These are phyloP conservation scores for Pachyrhynchus sulphureomaculatus DNA, from an alignment of 1,140 invertebrate species.

Conservation along the genomic window DNA sequence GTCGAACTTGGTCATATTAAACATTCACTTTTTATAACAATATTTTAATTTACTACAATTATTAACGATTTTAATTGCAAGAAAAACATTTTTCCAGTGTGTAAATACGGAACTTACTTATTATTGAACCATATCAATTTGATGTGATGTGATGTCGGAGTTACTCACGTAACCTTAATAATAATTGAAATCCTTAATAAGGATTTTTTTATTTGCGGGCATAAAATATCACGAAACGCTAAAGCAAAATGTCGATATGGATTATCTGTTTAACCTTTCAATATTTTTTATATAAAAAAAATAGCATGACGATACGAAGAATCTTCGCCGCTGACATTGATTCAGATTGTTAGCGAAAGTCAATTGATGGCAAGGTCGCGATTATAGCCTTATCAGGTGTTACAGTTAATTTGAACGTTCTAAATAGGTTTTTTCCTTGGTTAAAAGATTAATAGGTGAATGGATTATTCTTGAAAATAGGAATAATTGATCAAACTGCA, in stretches of 20 bases:
- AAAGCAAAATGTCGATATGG: slow-evolving; percentile 9
- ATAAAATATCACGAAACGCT: slow-evolving; percentile 6
- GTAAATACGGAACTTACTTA: too few relatives aligned
- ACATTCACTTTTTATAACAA: too few relatives aligned
- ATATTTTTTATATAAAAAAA: slow-evolving; percentile 1
- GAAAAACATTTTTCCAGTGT: too few relatives aligned
- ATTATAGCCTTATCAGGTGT: slow-evolving; percentile 9
- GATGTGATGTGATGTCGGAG: too few relatives aligned
- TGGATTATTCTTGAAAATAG: too few relatives aligned
- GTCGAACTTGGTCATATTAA: too few relatives aligned
- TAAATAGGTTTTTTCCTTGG: neutral
- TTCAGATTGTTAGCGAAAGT: slow-evolving; percentile 5
- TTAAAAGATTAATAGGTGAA: slow-evolving; percentile 7
- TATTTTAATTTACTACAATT: too few relatives aligned
- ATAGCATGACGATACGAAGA: neutral
- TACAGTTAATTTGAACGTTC: neutral
- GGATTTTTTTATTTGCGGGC: neutral
- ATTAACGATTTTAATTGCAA: too few relatives aligned
- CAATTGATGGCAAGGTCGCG: neutral
- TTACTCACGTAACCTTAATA: too few relatives aligned
- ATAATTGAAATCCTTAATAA: too few relatives aligned
- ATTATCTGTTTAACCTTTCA: slow-evolving; percentile 9
- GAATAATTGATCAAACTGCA: too few relatives aligned
- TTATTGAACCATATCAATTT: too few relatives aligned
- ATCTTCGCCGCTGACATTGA: slow-evolving; percentile 5